phyloP scores from a whole-genome alignment of 2,888 invertebrate genomes.

The Scaptodrosophila latifasciaeformis region DNA sequence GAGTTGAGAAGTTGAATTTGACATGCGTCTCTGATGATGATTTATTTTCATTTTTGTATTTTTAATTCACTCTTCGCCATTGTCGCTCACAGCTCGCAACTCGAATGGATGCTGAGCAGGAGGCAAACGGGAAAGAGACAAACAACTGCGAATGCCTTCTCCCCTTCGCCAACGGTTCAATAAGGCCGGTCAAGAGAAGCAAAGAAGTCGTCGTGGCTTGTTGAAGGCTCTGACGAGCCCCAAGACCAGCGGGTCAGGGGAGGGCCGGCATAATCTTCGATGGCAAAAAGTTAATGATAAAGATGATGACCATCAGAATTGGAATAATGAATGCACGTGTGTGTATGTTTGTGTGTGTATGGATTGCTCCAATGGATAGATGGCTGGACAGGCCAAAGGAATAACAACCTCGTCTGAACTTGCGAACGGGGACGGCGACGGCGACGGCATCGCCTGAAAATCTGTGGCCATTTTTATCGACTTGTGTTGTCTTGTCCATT shows the following conservation, averaged over 20 bases:
- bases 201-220: not conserved
- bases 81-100: conserved; percentile 41
- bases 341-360: conserved; percentile 19
- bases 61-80: conserved; percentile 62
- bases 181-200: not conserved
- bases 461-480: conserved; percentile 53
- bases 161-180: not conserved
- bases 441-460: conserved; percentile 36
- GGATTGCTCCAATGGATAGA: conserved; percentile 36
- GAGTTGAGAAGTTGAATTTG: too few relatives aligned
- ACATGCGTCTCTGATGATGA: conserved; percentile 64
- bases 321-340: conserved; percentile 54
- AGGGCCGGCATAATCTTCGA: conserved; percentile 49
- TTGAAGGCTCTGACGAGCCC: too few relatives aligned
- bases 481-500: too few relatives aligned
- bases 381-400: conserved; percentile 40
- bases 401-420: too few relatives aligned
- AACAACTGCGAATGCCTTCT: conserved; percentile 1
- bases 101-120: not conserved
- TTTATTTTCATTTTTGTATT: conserved; percentile 61
- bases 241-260: conserved; percentile 7
- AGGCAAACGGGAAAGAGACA: too few relatives aligned
- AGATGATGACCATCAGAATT: conserved; percentile 62
- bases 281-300: conserved; percentile 63
- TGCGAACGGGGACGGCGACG: too few relatives aligned